These are phyloP conservation scores for Trichomycterus rosablanca DNA, from an alignment of 2,113 vertebrate species.

Conservation along the genomic window DNA sequence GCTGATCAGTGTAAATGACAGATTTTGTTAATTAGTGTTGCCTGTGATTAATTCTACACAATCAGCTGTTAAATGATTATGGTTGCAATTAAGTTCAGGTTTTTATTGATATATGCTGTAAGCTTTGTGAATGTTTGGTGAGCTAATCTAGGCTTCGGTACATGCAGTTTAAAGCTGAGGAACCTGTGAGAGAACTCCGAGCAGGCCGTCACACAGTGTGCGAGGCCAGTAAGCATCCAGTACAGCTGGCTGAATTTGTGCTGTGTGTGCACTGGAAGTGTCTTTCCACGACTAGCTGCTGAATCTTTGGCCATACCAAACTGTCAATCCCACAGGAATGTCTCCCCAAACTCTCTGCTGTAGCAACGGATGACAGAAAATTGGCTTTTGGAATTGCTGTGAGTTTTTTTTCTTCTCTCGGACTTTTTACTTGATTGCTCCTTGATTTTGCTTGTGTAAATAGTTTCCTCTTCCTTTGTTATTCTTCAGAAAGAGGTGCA, in stretches of 20 bases:
- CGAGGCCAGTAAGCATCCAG: slow-evolving; percentile 26
- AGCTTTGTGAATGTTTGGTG: too few species aligned
- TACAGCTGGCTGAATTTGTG: slow-evolving; percentile 46
- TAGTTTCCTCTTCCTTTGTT: slow-evolving; percentile 8
- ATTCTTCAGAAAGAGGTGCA: too few species aligned
- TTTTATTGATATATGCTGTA: too few species aligned
- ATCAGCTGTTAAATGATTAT: too few species aligned
- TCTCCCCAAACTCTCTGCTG: slow-evolving; percentile 50
- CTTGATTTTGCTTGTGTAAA: slow-evolving; percentile 32
- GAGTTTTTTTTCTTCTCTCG: slow-evolving; percentile 32
- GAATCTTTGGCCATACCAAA: slow-evolving; percentile 45
- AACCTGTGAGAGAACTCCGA: too few species aligned
- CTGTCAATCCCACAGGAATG: slow-evolving; percentile 49
- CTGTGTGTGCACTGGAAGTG: slow-evolving; percentile 45
- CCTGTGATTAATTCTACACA: too few species aligned
- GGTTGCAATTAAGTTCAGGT: too few species aligned
- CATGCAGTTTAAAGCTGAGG: too few species aligned
- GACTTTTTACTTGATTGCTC: slow-evolving; percentile 33
- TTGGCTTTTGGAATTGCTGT: slow-evolving; percentile 30
- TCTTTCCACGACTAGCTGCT: slow-evolving; percentile 39
- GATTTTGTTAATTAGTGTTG: too few species aligned
- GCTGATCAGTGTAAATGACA: too few species aligned
- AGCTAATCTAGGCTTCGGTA: too few species aligned
- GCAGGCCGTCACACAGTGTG: slow-evolving; percentile 7
- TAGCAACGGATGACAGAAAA: slow-evolving; percentile 52